Base-by-base conservation (phyloP, 2,113 vertebrate species). In the Gracilinanus agilis region DNA sequence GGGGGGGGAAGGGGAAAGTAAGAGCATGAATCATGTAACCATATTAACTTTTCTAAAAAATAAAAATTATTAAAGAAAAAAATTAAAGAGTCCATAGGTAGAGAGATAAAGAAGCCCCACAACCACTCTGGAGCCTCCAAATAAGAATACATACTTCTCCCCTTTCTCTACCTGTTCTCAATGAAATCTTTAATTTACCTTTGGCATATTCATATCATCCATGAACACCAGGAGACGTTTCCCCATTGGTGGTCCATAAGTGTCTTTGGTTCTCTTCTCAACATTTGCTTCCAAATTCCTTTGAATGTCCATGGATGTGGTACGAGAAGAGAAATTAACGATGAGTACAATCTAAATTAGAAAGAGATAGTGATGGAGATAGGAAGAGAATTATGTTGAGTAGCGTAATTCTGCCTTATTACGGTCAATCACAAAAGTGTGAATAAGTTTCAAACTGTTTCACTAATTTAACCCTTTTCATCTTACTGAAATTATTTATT, bases 161-260 rank as follows among this genome's bases (percentile, higher is more conserved):
- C 21, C 0, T 0, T 0, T 23, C 25, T 13, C 19, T 19, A 0
- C 0, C 2, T 13, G 34, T 0, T 19, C 27, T 0, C 89, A 90
- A 25, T 0, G 0, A 2, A 0, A 53, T 29, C 44, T 0, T 21
- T n/a, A 44, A 0, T 89, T 94, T 94, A 99, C 99, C 99, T 98
- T 99, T 44, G 99, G 99, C 99, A 99, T 99, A 88, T 99, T 99
- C 98, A 99, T 98, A 94, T 99, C 99, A 94, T 99, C 99, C 98
- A 99, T 99, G 97, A 99, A 99, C 55, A 99, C 98, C 91, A 99
- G 97, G 7, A 99, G 98, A 67, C 98, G 99, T 88, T 99, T 99
- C 21, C 99, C 99, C 98, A 99, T 98, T 0, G 99, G 98, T 23
- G 99, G 99, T 0, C 99, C 99, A 0, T 99, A 99, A 0, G 94